These are phyloP conservation scores for Ostrea denselamellosa DNA, from an alignment of 1,140 invertebrate species.

Conservation along the genomic window DNA sequence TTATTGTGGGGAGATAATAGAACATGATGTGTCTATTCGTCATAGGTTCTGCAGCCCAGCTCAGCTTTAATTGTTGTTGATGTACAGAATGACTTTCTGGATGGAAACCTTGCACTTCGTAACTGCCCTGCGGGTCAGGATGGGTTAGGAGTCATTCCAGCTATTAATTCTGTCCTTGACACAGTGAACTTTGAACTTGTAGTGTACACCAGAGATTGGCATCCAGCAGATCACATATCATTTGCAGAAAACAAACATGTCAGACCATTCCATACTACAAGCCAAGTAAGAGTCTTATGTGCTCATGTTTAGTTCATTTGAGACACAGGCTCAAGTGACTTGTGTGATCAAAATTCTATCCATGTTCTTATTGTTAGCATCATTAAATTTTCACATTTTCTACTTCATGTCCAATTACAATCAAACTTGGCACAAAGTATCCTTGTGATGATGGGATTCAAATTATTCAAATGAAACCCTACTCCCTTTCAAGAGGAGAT, in stretches of 20 bases:
- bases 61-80: slow-evolving; percentile 96
- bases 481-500: too few species aligned
- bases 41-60: slow-evolving; percentile 90
- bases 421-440: too few species aligned
- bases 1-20: too few species aligned
- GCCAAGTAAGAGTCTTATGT: slow-evolving; percentile 36
- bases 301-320: neutral
- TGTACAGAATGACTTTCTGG: slow-evolving; percentile 99
- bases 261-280: slow-evolving; percentile 59
- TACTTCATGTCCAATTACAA: neutral
- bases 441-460: too few species aligned
- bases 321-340: neutral
- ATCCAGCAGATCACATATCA: slow-evolving; percentile 96
- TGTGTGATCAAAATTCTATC: neutral
- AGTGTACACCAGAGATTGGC: slow-evolving; percentile 98
- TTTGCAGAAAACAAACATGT: slow-evolving; percentile 90
- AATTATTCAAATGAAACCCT: too few species aligned
- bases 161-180: slow-evolving; percentile 93
- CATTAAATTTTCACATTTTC: neutral
- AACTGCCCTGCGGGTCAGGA: slow-evolving; percentile 95
- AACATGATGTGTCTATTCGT: slow-evolving; percentile 39
- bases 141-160: slow-evolving; percentile 82
- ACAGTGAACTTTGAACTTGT: slow-evolving; percentile 92
- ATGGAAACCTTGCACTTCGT: slow-evolving; percentile 94
- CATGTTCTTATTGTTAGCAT: neutral